phyloP scores from a whole-genome alignment of 2,797 vertebrate genomes.

The Cyclura pinguis region DNA sequence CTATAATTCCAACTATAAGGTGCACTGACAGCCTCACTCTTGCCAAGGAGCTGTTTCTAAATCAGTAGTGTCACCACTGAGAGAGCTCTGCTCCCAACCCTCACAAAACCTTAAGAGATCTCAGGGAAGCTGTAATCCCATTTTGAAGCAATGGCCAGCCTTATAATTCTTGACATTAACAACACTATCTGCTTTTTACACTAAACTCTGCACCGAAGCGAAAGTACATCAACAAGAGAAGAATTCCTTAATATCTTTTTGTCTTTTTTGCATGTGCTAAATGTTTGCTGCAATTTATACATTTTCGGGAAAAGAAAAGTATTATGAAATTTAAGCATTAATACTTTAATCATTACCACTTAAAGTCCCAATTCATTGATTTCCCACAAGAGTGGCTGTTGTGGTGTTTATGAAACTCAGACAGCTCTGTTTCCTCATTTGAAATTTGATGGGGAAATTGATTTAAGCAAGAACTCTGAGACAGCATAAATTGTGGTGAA shows the following conservation, averaged over 20 bases:
- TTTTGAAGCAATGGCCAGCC: not conserved
- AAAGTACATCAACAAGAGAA: not conserved
- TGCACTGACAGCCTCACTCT: not conserved
- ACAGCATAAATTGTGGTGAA: not conserved
- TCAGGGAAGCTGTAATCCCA: not conserved
- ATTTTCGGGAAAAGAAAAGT: too few species aligned
- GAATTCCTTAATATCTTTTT: not conserved
- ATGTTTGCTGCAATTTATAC: not conserved
- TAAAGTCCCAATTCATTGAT: not conserved
- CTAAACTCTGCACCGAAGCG: not conserved
- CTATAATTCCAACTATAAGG: not conserved
- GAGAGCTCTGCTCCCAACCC: not conserved
- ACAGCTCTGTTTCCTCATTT: not conserved
- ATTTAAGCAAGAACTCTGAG: not conserved
- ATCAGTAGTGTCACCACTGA: not conserved
- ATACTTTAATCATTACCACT: not conserved
- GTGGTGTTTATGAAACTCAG: not conserved
- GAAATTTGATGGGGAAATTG: not conserved
- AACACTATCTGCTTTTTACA: not conserved
- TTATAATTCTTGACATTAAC: not conserved
- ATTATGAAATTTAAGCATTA: too few species aligned
- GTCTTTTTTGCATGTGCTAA: not conserved
- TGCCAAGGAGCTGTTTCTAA: not conserved
- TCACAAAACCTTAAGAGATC: not conserved
- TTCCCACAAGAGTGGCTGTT: not conserved